Base-by-base conservation (phyloP, 2,113 vertebrate species). In the Rhabdornis inornatus region DNA sequence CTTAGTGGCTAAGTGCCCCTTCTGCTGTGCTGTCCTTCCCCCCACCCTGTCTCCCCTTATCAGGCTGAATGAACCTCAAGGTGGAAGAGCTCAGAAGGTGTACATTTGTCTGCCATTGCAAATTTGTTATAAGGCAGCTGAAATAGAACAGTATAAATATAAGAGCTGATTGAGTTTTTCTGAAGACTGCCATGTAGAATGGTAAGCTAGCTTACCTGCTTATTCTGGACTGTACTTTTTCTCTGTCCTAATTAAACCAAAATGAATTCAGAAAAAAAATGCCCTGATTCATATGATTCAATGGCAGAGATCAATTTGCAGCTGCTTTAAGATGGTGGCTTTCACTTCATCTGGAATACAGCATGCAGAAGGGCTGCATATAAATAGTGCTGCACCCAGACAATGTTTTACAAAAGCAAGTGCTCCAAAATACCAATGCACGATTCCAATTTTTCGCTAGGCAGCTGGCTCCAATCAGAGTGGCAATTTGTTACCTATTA, bases 401-500 rank as follows among this genome's bases (percentile, higher is more conserved):
- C 69, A 79, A 22, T 0, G 2, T 76, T 92, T 65, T 24, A 64
- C 47, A 90, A 90, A 92, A 93, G 65, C 50, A 90, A 83, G 56
- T 0, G 2, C 74, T 94, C 71, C 30, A 59, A 83, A 93, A 79
- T 85, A 87, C 47, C 65, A 74, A 12, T 55, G 91, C 44, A 31
- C 2, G 19, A 85, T 81, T 95, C 86, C 75, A 92, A 28, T 68
- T 92, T 94, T 90, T 90, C 1, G 1, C 31, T 92, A 87, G 92
- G 52, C 94, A 92, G 89, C 92, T 96, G 94, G 79, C 49, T 94
- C 27, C 71, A 68, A 87, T 89, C 91, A 92, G 61, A 77, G 56
- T 69, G 77, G 79, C 82, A 97, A 93, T 95, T 96, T 89, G 69
- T 86, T 83, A 84, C 82, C 60, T 83, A 76, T 94, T 94, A 88